Conservation (phyloP, 2,888 invertebrate species). For the Willowsia nigromaculata region DNA sequence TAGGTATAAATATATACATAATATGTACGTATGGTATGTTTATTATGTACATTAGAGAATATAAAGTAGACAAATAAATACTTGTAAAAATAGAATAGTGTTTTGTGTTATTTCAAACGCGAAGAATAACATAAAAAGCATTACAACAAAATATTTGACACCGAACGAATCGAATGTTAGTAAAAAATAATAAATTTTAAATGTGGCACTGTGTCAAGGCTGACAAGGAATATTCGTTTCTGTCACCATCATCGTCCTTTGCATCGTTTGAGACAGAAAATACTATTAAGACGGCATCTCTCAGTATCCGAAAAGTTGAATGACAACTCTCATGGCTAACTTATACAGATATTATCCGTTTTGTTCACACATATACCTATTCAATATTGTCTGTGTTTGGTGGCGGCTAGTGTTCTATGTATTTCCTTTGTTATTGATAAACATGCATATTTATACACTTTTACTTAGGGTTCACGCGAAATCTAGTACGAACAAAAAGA, state of each 20-base stretch:
- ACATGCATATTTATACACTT: not conserved
- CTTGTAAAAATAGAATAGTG: not conserved
- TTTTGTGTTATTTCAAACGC: not conserved
- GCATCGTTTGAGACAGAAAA: not conserved
- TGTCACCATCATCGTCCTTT: conserved; percentile 2
- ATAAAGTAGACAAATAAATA: too few species aligned
- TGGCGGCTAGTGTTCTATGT: too few species aligned
- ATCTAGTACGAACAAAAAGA: too few species aligned
- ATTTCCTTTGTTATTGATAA: too few species aligned
- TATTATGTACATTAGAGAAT: too few species aligned
- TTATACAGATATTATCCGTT: too few species aligned
- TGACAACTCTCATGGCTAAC: not conserved
- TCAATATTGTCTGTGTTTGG: too few species aligned
- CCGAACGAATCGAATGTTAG: not conserved
- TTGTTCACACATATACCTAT: too few species aligned
- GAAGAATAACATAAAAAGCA: not conserved
- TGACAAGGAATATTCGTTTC: conserved; percentile 50
- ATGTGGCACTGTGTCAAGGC: conserved; percentile 21
- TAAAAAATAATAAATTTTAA: conserved; percentile 31
- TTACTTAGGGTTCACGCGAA: too few species aligned
- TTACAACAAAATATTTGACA: not conserved
- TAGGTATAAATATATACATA: too few species aligned
- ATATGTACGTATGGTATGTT: too few species aligned
- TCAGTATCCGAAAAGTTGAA: too few species aligned
- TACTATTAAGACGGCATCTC: not conserved